Evolutionary conservation across 2,888 invertebrate species (phyloP).

Genomic region (Chrysomela aeneicollis): DNA sequence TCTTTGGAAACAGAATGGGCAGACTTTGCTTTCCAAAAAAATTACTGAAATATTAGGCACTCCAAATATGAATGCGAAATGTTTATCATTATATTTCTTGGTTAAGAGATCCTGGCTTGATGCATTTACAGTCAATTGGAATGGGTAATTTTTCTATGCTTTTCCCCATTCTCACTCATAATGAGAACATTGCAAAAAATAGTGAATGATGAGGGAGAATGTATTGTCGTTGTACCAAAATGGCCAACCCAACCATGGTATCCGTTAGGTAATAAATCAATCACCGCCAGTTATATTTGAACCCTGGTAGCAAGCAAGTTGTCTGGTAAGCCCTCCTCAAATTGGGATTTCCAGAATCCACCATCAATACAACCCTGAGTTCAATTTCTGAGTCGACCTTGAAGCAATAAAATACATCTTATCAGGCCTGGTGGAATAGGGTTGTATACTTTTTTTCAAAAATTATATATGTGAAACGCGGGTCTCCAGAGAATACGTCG

Average conservation of each 20-base stretch:
- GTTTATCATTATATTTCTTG: constrained; percentile 34
- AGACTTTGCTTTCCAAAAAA: background rate
- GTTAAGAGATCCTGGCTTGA: constrained; percentile 32
- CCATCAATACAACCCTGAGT: constrained; percentile 30
- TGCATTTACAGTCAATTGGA: constrained; percentile 36
- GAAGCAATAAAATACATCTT: constrained; percentile 38
- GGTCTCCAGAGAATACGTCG: no score
- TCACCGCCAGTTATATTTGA: constrained; percentile 39
- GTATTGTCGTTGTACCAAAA: constrained; percentile 21
- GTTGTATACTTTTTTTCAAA: no score
- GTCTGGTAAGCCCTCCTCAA: constrained; percentile 32
- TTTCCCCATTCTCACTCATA: constrained; percentile 35
- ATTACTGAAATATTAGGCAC: background rate
- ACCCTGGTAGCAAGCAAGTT: constrained; percentile 44
- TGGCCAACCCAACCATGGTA: no score
- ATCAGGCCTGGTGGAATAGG: constrained; percentile 25
- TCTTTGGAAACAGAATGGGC: constrained; percentile 31
- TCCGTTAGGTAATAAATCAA: no score
- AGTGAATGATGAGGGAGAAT: constrained; percentile 13
- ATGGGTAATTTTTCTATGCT: constrained; percentile 33
- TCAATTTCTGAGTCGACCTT: constrained; percentile 38
- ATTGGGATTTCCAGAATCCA: constrained; percentile 16
- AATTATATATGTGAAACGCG: no score
- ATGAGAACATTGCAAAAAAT: constrained; percentile 16
- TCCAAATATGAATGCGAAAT: constrained; percentile 31